Conservation (phyloP, 2,797 vertebrate genomes). For the Epinephelus coioides region DNA sequence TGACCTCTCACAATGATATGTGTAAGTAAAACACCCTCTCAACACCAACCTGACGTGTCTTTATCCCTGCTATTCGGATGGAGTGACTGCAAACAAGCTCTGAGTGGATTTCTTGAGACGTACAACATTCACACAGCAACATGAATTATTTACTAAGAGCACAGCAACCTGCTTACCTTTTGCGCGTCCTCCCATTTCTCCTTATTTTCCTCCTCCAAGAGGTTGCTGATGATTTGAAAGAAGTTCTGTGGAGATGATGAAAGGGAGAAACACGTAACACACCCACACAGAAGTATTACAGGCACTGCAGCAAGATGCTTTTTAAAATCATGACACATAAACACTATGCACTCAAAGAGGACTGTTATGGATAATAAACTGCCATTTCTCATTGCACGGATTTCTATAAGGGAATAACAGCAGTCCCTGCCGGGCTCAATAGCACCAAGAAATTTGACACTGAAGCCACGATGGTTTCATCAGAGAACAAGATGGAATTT, state of each 20-base stretch:
- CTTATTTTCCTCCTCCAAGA: constrained; percentile 98
- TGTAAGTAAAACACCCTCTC: constrained; percentile 34
- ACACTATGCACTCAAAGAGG: constrained; percentile 36
- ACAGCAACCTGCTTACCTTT: constrained; percentile 89
- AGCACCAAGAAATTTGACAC: constrained; percentile 49
- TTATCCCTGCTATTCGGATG: constrained; percentile 35
- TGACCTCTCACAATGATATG: constrained; percentile 57
- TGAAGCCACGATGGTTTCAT: constrained; percentile 47
- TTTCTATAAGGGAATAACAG: constrained; percentile 56
- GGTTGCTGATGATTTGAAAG: constrained; percentile 99
- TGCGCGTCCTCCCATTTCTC: constrained; percentile 99
- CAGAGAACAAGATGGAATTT: constrained; percentile 52
- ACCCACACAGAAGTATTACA: constrained; percentile 65
- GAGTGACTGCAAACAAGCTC: constrained; percentile 24
- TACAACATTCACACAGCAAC: constrained; percentile 32
- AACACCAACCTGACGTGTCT: constrained; percentile 37
- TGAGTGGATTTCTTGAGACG: constrained; percentile 21
- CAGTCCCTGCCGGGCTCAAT: constrained; percentile 46
- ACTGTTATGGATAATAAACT: constrained; percentile 51
- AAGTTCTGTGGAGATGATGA: constrained; percentile 91
- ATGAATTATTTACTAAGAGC: constrained; percentile 67
- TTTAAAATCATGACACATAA: constrained; percentile 61
- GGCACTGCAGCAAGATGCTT: constrained; percentile 59
- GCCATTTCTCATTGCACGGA: constrained; percentile 44
- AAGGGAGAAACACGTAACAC: constrained; percentile 66